Conservation (phyloP, 2,113 vertebrate genomes). For the Psilopogon haemacephalus region DNA sequence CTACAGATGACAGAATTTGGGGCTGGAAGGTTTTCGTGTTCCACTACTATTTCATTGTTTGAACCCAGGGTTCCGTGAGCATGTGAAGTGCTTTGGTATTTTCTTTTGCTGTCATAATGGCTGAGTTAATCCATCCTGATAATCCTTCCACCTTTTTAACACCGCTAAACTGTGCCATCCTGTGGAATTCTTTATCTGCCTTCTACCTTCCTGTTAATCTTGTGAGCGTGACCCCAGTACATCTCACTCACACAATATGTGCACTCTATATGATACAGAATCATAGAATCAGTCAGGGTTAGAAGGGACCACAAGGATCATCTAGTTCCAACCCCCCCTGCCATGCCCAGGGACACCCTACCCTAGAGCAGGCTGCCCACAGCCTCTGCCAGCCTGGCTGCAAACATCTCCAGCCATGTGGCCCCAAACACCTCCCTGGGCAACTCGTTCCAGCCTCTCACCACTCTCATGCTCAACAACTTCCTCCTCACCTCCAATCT, state of each 20-base stretch:
- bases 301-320: too few species aligned
- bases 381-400: too few species aligned
- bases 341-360: too few species aligned
- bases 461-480: too few species aligned
- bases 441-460: too few species aligned
- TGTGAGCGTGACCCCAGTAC: not conserved
- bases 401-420: too few species aligned
- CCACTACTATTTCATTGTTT: not conserved
- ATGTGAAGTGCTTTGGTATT: not conserved
- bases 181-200: not conserved
- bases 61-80: not conserved
- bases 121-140: not conserved
- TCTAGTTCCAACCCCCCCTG: too few species aligned
- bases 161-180: not conserved
- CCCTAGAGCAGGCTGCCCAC: too few species aligned
- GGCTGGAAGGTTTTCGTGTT: not conserved
- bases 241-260: not conserved
- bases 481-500: too few species aligned
- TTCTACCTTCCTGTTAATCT: constrained; percentile 16
- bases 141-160: not conserved
- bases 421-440: too few species aligned
- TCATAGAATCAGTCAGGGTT: too few species aligned
- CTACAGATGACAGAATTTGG: not conserved
- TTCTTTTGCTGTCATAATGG: not conserved
- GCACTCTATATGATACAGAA: not conserved